Evolutionary conservation across 1,140 invertebrate species (phyloP).

Genomic region (Brachionus calyciflorus): DNA sequence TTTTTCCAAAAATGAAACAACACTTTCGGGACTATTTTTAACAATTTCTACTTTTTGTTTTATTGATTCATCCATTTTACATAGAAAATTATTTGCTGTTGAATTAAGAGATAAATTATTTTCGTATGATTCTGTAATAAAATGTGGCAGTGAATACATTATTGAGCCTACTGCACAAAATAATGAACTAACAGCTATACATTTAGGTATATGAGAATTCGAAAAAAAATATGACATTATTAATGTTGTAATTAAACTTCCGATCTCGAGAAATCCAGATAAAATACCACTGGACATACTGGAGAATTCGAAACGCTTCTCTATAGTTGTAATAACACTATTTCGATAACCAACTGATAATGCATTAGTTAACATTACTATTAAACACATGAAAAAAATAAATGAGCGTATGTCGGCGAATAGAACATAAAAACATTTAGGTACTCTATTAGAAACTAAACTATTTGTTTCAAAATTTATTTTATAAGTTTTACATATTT

Average conservation of each 20-base stretch:
- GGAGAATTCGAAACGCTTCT: conserved; percentile 90
- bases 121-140: conserved; percentile 61
- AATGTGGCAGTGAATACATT: conserved; percentile 71
- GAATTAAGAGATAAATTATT: conserved; percentile 59
- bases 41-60: background rate
- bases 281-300: conserved; percentile 85
- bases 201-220: conserved; percentile 86
- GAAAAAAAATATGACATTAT: conserved; percentile 92
- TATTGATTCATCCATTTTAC: background rate
- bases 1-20: conserved; percentile 53
- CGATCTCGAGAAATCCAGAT: conserved; percentile 89
- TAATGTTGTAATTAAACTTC: conserved; percentile 85
- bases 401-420: conserved; percentile 71
- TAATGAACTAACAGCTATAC: conserved; percentile 86
- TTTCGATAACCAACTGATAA: conserved; percentile 74
- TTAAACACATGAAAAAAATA: conserved; percentile 82
- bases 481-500: too few species aligned
- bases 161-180: conserved; percentile 81
- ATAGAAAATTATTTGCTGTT: conserved; percentile 53
- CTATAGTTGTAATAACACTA: conserved; percentile 91
- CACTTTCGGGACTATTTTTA: conserved; percentile 27
- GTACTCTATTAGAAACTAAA: too few species aligned
- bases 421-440: too few species aligned
- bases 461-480: too few species aligned
- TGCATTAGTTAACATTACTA: conserved; percentile 71